Evolutionary conservation across 2,888 invertebrate species (phyloP).

Genomic region (Archaeoteleia sp.): DNA sequence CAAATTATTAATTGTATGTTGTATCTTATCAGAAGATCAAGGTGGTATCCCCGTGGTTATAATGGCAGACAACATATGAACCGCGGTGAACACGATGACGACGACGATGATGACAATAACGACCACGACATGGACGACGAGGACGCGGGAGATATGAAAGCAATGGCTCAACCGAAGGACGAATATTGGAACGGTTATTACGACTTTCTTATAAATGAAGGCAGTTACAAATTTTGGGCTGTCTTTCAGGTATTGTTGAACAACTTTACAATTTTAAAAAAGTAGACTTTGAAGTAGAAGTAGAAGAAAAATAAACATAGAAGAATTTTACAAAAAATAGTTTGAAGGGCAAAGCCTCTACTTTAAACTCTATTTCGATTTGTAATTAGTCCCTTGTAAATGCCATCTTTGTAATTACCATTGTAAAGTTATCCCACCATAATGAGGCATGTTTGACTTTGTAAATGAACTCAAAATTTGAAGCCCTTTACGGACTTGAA

Average conservation of each 20-base stretch:
- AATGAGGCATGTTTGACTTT: too few relatives aligned
- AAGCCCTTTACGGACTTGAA: too few relatives aligned
- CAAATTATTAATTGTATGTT: slow-evolving; percentile 15
- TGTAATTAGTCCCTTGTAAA: too few relatives aligned
- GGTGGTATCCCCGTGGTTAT: slow-evolving; percentile 60
- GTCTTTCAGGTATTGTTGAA: slow-evolving; percentile 88
- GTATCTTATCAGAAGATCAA: slow-evolving; percentile 59
- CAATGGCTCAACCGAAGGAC: slow-evolving; percentile 78
- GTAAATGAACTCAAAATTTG: too few relatives aligned
- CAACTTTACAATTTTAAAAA: slow-evolving; percentile 3
- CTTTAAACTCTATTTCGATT: too few relatives aligned
- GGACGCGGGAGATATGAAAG: slow-evolving; percentile 73
- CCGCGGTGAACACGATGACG: slow-evolving; percentile 46
- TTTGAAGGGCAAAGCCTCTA: too few relatives aligned
- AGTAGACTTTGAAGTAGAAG: too few relatives aligned
- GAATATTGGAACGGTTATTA: slow-evolving; percentile 89
- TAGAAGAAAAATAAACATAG: too few relatives aligned
- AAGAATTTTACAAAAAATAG: too few relatives aligned
- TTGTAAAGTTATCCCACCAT: too few relatives aligned
- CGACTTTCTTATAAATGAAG: slow-evolving; percentile 91
- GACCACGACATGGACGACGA: slow-evolving; percentile 72
- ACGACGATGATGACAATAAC: slow-evolving; percentile 63
- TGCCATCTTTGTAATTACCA: too few relatives aligned
- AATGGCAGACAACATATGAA: slow-evolving; percentile 39
- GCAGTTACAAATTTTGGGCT: slow-evolving; percentile 93